Percentiles rank a stretch among this genome's conserved stretches.
Conservation (phyloP, 1,140 invertebrate genomes). For the Aphelenchoides besseyi region DNA sequence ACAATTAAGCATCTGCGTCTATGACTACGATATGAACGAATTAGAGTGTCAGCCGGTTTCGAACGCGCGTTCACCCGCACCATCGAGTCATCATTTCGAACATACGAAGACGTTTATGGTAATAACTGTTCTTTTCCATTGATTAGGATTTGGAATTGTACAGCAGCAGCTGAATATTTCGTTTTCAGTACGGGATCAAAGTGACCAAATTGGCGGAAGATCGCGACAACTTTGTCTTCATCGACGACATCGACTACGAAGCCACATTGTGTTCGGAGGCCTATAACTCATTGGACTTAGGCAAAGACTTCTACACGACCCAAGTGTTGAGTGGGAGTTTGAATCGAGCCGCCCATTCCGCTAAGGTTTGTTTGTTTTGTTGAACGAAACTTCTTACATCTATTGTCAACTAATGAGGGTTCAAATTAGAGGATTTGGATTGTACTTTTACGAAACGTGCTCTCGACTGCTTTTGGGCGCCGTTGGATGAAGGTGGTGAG, state of each 20-base stretch:
- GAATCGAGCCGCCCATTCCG: constrained; percentile 47
- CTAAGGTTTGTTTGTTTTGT: constrained; percentile 40
- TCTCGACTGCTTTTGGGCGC: constrained; percentile 53
- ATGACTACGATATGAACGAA: constrained; percentile 49
- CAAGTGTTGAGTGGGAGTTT: constrained; percentile 49
- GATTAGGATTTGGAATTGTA: too few relatives aligned
- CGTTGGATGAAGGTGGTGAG: constrained; percentile 38
- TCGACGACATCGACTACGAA: constrained; percentile 57
- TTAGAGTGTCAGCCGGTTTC: constrained; percentile 54
- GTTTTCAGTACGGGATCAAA: constrained; percentile 49
- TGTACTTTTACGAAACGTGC: constrained; percentile 56
- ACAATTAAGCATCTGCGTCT: constrained; percentile 45
- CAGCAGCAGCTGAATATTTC: not conserved
- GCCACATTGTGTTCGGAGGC: constrained; percentile 54
- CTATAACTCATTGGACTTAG: constrained; percentile 54
- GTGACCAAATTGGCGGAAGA: constrained; percentile 24
- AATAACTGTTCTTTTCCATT: constrained; percentile 11
- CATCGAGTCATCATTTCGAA: constrained; percentile 47
- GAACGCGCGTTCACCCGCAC: constrained; percentile 50
- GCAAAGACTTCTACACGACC: constrained; percentile 48
- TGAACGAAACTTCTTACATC: constrained; percentile 28
- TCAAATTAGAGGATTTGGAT: constrained; percentile 47
- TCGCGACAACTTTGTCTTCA: constrained; percentile 58
- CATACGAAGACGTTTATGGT: constrained; percentile 43
- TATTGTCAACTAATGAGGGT: constrained; percentile 1